These are phyloP conservation scores for Tuta absoluta DNA, from an alignment of 2,888 invertebrate genomes.

Conservation along the genomic window DNA sequence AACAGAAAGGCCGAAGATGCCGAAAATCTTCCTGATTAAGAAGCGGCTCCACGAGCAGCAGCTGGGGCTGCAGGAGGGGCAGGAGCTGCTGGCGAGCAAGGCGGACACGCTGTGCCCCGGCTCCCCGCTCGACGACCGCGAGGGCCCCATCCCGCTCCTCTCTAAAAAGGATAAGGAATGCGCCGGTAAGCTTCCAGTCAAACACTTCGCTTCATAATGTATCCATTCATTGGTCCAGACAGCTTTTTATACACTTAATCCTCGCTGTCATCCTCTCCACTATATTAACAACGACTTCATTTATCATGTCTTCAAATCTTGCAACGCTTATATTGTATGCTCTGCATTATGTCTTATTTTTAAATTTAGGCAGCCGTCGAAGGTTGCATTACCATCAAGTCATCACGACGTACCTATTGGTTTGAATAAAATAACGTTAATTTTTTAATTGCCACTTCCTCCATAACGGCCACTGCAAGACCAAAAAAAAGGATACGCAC, in stretches of 20 bases:
- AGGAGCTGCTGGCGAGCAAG: constrained; percentile 86
- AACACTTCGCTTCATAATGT: constrained; percentile 37
- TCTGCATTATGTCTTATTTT: background rate
- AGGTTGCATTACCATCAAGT: background rate
- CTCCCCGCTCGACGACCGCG: constrained; percentile 72
- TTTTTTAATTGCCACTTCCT: constrained; percentile 63
- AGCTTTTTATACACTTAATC: constrained; percentile 36
- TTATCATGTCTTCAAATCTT: constrained; percentile 29
- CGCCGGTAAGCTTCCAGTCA: constrained; percentile 58
- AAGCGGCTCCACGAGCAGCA: constrained; percentile 96
- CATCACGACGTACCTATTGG: background rate
- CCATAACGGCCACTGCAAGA: constrained; percentile 69
- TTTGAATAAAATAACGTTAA: constrained; percentile 21
- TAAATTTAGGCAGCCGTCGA: background rate
- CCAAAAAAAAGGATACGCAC: constrained; percentile 62
- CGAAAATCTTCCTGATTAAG: constrained; percentile 96
- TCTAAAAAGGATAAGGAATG: constrained; percentile 77
- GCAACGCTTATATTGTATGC: background rate
- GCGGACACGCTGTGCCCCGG: constrained; percentile 83
- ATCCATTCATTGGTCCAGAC: constrained; percentile 42
- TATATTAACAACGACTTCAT: constrained; percentile 33
- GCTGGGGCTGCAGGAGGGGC: constrained; percentile 89
- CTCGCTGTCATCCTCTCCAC: constrained; percentile 37
- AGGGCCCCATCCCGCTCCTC: constrained; percentile 83
- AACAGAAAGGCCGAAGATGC: constrained; percentile 83